Conservation (phyloP, 1,140 invertebrate genomes). For the Rhynchophorus ferrugineus region DNA sequence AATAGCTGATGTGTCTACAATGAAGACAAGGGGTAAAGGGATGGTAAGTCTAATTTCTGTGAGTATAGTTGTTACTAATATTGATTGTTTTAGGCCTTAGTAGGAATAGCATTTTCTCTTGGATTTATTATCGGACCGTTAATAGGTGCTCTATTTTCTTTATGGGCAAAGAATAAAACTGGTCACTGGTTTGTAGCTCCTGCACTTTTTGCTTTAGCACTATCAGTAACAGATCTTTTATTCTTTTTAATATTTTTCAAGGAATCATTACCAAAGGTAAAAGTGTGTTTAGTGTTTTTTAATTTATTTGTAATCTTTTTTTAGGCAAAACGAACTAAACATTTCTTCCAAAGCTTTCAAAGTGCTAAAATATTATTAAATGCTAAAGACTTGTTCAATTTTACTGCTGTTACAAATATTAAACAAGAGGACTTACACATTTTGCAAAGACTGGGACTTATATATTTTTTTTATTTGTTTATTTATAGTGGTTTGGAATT, state of each 20-base stretch:
- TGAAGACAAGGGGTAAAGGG: constrained; percentile 76
- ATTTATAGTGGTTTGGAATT: constrained; percentile 97
- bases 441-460: constrained; percentile 67
- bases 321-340: constrained; percentile 62
- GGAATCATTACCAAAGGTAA: constrained; percentile 75
- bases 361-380: constrained; percentile 64
- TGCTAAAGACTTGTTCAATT: constrained; percentile 50
- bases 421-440: constrained; percentile 50
- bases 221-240: constrained; percentile 72
- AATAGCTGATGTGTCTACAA: constrained; percentile 83
- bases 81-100: constrained; percentile 70
- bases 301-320: constrained; percentile 14
- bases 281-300: neutral
- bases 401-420: constrained; percentile 55
- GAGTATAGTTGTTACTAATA: neutral
- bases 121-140: constrained; percentile 94
- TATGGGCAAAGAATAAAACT: constrained; percentile 52
- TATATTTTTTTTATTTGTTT: constrained; percentile 95
- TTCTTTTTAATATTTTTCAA: constrained; percentile 70
- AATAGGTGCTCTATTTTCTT: constrained; percentile 87
- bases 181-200: constrained; percentile 75
- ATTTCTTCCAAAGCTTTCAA: constrained; percentile 50
- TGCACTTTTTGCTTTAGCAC: constrained; percentile 74
- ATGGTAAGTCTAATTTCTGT: constrained; percentile 61
- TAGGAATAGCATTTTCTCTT: constrained; percentile 95